A percentile compares a stretch with the other conserved stretches of the same genome.
Evolutionary conservation across 2,797 vertebrate genomes (phyloP).

Genomic region (Anguilla obscura): DNA sequence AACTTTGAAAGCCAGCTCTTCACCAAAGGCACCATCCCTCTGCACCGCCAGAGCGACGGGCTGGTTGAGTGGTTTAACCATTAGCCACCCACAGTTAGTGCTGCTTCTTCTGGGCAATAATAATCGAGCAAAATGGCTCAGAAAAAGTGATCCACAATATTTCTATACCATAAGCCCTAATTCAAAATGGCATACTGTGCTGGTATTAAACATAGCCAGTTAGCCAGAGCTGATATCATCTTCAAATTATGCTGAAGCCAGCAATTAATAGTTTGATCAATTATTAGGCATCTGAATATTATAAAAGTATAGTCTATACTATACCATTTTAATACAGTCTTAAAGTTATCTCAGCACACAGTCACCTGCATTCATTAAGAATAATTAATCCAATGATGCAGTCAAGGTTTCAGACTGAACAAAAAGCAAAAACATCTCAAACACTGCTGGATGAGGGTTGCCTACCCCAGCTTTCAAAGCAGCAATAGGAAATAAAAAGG

Average conservation of each 20-base stretch:
- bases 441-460: neutral
- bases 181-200: neutral
- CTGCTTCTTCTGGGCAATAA: too few species aligned
- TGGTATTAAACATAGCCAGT: neutral
- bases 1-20: too few species aligned
- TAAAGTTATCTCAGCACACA: neutral
- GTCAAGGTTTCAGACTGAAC: neutral
- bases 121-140: too few species aligned
- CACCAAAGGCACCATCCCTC: too few species aligned
- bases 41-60: too few species aligned
- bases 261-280: neutral
- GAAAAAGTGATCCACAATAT: neutral
- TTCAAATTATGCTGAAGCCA: neutral
- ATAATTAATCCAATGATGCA: neutral
- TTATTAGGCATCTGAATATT: neutral
- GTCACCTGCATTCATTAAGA: neutral
- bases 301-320: too few species aligned
- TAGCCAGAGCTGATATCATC: neutral
- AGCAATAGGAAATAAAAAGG: neutral
- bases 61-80: too few species aligned
- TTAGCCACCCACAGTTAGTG: too few species aligned
- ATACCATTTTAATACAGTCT: neutral
- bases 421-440: neutral
- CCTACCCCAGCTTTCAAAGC: neutral
- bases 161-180: neutral